These are phyloP conservation scores for Cygnus olor DNA, from an alignment of 2,797 vertebrate genomes.

Conservation along the genomic window DNA sequence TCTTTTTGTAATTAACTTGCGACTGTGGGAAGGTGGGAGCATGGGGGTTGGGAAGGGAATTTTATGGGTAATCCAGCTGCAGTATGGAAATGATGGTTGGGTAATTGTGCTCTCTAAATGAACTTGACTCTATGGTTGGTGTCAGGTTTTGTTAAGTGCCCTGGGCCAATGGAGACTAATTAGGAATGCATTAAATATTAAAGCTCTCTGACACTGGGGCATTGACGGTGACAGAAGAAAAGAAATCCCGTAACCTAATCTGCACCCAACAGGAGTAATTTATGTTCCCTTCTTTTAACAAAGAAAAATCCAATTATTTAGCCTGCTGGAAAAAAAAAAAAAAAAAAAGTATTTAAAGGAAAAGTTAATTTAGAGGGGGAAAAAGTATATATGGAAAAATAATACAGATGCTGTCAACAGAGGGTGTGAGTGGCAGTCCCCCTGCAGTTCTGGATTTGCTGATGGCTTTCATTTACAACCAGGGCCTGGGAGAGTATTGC, in stretches of 20 bases:
- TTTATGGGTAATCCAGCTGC: conserved; percentile 58
- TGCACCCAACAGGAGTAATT: conserved; percentile 81
- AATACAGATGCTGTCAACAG: conserved; percentile 56
- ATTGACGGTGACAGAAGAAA: conserved; percentile 80
- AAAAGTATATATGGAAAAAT: conserved; percentile 55
- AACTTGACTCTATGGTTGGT: conserved; percentile 80
- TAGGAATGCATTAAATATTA: conserved; percentile 87
- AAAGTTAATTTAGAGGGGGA: conserved; percentile 68
- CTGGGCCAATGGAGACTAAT: conserved; percentile 83
- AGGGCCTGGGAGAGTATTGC: not conserved
- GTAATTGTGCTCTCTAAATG: conserved; percentile 82
- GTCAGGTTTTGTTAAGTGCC: conserved; percentile 84
- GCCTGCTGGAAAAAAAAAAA: conserved; percentile 75
- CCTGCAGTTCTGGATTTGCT: conserved; percentile 27
- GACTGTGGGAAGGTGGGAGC: conserved; percentile 40
- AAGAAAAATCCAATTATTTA: conserved; percentile 83
- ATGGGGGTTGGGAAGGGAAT: conserved; percentile 40
- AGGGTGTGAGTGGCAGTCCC: conserved; percentile 28
- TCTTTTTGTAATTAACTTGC: conserved; percentile 58
- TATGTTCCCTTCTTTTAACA: conserved; percentile 81
- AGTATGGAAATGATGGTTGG: conserved; percentile 70
- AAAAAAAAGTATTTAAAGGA: conserved; percentile 79
- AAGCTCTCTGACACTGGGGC: conserved; percentile 80
- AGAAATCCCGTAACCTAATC: conserved; percentile 81
- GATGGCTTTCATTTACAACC: not conserved